Evolutionary conservation across 92 coral and sea anemone genomes (phyloP).

Genomic region (Ricordea florida): DNA sequence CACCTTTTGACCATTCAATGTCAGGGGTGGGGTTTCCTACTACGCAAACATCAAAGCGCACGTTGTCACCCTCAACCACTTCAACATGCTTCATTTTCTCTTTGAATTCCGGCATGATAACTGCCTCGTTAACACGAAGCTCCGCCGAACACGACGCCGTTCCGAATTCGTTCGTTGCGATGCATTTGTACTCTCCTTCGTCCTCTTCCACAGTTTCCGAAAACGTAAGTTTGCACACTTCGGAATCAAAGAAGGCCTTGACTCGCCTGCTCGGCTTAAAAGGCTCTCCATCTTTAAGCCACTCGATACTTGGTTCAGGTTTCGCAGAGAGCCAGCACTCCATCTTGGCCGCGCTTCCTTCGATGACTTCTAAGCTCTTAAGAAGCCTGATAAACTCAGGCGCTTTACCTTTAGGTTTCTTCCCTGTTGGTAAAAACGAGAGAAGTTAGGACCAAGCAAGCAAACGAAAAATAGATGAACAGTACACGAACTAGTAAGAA

Average conservation of each 20-base stretch:
- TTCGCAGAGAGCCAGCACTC: conserved; percentile 80
- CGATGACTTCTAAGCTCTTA: conserved; percentile 65
- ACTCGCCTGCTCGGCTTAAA: conserved; percentile 34
- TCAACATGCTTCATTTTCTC: conserved; percentile 69
- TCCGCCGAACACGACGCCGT: conserved; percentile 70
- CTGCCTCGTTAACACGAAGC: conserved; percentile 55
- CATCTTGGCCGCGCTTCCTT: conserved; percentile 70
- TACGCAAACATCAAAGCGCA: conserved; percentile 70
- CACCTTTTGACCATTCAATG: conserved; percentile 77
- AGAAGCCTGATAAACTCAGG: conserved; percentile 79
- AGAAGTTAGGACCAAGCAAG: not conserved
- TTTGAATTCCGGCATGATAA: conserved; percentile 80
- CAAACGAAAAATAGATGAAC: not conserved
- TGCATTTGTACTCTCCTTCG: conserved; percentile 79
- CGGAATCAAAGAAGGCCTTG: conserved; percentile 73
- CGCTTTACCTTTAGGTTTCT: conserved; percentile 83
- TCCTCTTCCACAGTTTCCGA: conserved; percentile 64
- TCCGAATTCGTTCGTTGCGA: conserved; percentile 76
- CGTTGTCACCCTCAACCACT: conserved; percentile 68
- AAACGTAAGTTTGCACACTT: conserved; percentile 71
- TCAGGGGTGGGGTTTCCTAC: conserved; percentile 83
- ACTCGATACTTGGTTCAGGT: conserved; percentile 78
- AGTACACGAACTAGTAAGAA: no score
- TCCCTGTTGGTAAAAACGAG: conserved; percentile 38
- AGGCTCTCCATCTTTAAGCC: conserved; percentile 83